Base-by-base conservation (phyloP, 2,797 vertebrate species). In the Tolypeutes matacus region DNA sequence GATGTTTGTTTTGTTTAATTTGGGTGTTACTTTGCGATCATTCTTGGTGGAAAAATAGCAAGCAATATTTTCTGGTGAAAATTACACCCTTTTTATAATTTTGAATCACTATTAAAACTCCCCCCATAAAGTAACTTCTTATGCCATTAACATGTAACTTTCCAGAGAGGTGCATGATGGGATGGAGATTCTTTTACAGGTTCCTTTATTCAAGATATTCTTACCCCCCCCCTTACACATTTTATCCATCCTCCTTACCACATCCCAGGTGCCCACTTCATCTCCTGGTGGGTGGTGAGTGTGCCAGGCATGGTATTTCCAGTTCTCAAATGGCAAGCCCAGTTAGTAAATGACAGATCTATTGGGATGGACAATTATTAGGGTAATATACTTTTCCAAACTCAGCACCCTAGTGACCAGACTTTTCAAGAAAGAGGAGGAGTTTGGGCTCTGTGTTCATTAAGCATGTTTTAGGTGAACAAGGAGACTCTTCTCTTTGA, bases 41-140 rank as follows among this genome's bases (percentile, higher is more conserved):
- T 76, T 76, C 13, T 60, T 80, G 23, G 69, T 36, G 53, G 69
- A 29, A 8, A 64, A 91, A 88, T 42, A n/a, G 23, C 51, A 87
- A 95, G 83, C 10, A 51, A 27, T 51, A 78, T 84, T 78, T 39
- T 95, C 77, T 84, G 36, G 3, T 56, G 39, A 88, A 23, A 80
- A n/a, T 80, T 64, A 42, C 9, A 89, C 39, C 14, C 29, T 49
- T 89, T 65, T 85, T 7, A 81, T n/a, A 91, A 85, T 4, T 60
- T 42, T 67, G 58, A 14, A 46, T 69, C 62, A 80, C 8, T 39
- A 80, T 3, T 72, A 75, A 93, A 88, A 56, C 51, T 82, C n/a
- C 36, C 65, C 23, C 86, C 77, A 67, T 11, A 69, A 95, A 64
- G 25, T 62, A 75, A 65, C 31, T 90, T 95, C 18, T 15, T 42